phyloP scores from a whole-genome alignment of 2,888 invertebrate genomes.

The Melieria crassipennis region DNA sequence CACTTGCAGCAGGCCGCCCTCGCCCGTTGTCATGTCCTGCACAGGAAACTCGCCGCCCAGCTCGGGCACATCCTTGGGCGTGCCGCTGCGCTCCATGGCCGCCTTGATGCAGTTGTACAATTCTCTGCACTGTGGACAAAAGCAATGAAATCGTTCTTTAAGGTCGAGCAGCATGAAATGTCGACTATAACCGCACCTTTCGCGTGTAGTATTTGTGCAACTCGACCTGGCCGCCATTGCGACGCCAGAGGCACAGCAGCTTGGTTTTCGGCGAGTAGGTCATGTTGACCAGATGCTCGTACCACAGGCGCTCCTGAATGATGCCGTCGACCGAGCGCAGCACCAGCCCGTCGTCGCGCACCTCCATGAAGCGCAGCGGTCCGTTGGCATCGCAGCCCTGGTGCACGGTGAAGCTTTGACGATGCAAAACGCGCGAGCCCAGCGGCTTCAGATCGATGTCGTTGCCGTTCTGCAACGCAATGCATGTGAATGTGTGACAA shows the following conservation, averaged over 20 bases:
- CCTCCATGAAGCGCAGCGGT: constrained; percentile 88
- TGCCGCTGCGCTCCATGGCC: constrained; percentile 93
- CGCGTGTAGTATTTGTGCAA: constrained; percentile 98
- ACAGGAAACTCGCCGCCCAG: constrained; percentile 96
- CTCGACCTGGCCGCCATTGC: constrained; percentile 93
- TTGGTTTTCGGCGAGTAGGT: constrained; percentile 99
- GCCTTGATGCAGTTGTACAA: constrained; percentile 98
- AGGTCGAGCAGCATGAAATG: neutral
- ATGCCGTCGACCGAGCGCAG: constrained; percentile 84
- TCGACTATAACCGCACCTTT: constrained; percentile 71
- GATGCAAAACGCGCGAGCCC: constrained; percentile 91
- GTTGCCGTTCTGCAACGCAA: constrained; percentile 86
- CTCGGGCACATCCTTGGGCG: constrained; percentile 67
- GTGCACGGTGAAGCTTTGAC: constrained; percentile 98
- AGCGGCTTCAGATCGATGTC: constrained; percentile 97
- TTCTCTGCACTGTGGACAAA: constrained; percentile 85
- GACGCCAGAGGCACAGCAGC: constrained; percentile 96
- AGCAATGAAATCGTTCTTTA: neutral
- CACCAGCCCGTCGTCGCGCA: constrained; percentile 94
- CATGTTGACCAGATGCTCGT: constrained; percentile 98
- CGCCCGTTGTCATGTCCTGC: constrained; percentile 95
- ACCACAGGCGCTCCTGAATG: constrained; percentile 98
- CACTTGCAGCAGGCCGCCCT: constrained; percentile 97
- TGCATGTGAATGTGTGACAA: neutral
- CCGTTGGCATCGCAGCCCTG: constrained; percentile 93